These are phyloP conservation scores for Sardina pilchardus DNA, from an alignment of 2,113 vertebrate species.

Conservation along the genomic window DNA sequence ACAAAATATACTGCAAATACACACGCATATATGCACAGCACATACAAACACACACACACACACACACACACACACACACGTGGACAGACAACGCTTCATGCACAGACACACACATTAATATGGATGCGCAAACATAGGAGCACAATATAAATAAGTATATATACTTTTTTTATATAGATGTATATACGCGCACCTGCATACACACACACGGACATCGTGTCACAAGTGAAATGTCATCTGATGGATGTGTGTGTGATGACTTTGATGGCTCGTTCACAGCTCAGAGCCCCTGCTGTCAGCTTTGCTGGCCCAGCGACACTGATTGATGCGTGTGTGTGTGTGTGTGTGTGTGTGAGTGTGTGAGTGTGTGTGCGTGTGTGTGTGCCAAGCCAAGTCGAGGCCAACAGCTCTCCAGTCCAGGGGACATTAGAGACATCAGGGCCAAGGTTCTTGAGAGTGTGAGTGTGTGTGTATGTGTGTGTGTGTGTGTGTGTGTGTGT, in stretches of 20 bases:
- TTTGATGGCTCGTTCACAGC: not conserved
- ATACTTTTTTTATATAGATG: too few species aligned
- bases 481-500: too few species aligned
- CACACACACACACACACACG: not conserved
- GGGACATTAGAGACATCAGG: not conserved
- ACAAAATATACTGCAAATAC: not conserved
- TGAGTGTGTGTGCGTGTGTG: not conserved
- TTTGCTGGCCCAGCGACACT: not conserved
- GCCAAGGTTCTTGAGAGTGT: too few species aligned
- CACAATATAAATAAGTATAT: too few species aligned
- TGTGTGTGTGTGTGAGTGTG: conserved; percentile 5
- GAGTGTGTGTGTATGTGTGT: too few species aligned
- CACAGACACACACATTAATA: not conserved
- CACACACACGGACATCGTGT: not conserved
- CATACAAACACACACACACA: not conserved
- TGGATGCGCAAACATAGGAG: too few species aligned
- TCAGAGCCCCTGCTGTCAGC: not conserved
- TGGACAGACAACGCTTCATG: too few species aligned
- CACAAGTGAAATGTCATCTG: not conserved
- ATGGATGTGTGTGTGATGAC: not conserved
- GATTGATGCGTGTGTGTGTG: not conserved
- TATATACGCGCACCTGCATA: not conserved
- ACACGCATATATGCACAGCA: not conserved
- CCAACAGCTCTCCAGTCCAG: too few species aligned
- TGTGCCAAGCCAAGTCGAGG: not conserved